Evolutionary conservation across 2,888 invertebrate genomes (phyloP), one percentile per base, ranked within the genome.

Genomic region (Clostera curtula): DNA sequence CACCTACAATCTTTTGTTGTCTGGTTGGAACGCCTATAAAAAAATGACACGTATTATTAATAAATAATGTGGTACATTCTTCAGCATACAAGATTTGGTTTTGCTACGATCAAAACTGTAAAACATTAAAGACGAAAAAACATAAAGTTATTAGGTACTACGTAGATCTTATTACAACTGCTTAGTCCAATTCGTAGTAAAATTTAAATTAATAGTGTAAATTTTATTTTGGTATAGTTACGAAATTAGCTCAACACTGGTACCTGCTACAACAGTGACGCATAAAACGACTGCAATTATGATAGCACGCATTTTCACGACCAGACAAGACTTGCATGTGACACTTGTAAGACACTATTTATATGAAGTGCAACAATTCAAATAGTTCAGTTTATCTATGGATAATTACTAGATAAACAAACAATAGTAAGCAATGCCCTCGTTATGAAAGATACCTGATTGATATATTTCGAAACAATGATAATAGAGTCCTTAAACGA

Each of bases 1-100:
- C 69, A 13, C 70, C 71, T 3, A 67, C 50, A 10, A 70, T 69
- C 31, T 56, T 53, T 24, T 53, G 53, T 1, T 42, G 36, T 9
- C 27, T 36, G 12, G 27, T 25, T 13, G 49, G 47, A 11, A 36
- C 27, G 9, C 36, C 48, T 49, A 26, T 4, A 7, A 12, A 12
- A 2, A 15, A 21, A 21, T 3, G 18, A n/a, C n/a, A 21, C 5
- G 8, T 3, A 3, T 6, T 5, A 12, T 10, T 3, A 6, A 7
- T 2, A 12, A 7, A 12, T 3, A 13, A 2, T 4, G 2, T 23
- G 3, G n/a, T n/a, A n/a, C n/a, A n/a, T n/a, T n/a, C n/a, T n/a
- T n/a, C n/a, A n/a, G n/a, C n/a, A n/a, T n/a, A n/a, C n/a, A n/a
- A n/a, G n/a, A n/a, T n/a, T n/a, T n/a, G n/a, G n/a, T n/a, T n/a